These are phyloP conservation scores for Linnaemya tessellans DNA, from an alignment of 2,888 invertebrate genomes.

Conservation along the genomic window DNA sequence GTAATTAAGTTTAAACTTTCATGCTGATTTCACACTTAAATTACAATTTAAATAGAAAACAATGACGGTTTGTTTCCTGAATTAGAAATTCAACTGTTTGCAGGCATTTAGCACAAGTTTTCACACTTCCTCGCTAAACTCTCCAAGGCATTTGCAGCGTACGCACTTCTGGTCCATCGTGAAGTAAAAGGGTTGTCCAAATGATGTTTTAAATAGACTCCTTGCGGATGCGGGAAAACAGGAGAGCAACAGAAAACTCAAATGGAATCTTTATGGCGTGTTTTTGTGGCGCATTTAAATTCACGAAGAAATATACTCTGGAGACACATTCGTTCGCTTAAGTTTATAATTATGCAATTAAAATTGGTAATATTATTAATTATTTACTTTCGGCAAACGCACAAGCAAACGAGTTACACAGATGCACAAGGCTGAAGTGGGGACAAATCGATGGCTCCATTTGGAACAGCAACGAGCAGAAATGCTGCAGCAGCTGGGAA, in stretches of 20 bases:
- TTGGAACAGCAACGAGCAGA: neutral
- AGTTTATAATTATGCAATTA: constrained; percentile 71
- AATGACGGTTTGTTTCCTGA: constrained; percentile 57
- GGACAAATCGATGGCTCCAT: neutral
- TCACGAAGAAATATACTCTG: constrained; percentile 66
- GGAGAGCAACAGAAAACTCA: neutral
- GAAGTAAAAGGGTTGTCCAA: constrained; percentile 66
- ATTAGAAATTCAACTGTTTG: constrained; percentile 52
- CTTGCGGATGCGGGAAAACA: neutral
- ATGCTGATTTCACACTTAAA: constrained; percentile 54
- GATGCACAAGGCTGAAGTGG: neutral
- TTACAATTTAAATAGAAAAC: constrained; percentile 53
- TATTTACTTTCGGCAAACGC: constrained; percentile 52
- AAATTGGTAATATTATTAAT: constrained; percentile 70
- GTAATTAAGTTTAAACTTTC: constrained; percentile 54
- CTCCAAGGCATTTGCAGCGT: constrained; percentile 61
- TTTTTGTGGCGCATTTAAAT: constrained; percentile 35
- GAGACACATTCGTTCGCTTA: constrained; percentile 53
- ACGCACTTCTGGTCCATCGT: constrained; percentile 22
- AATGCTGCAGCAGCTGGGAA: neutral
- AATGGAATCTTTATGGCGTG: constrained; percentile 31
- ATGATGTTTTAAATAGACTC: constrained; percentile 41
- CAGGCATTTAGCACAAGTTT: constrained; percentile 62
- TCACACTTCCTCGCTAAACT: constrained; percentile 65
- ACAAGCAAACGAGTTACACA: neutral